These are phyloP conservation scores for Neogale vison DNA, from an alignment of 2,113 vertebrate genomes.

Conservation along the genomic window DNA sequence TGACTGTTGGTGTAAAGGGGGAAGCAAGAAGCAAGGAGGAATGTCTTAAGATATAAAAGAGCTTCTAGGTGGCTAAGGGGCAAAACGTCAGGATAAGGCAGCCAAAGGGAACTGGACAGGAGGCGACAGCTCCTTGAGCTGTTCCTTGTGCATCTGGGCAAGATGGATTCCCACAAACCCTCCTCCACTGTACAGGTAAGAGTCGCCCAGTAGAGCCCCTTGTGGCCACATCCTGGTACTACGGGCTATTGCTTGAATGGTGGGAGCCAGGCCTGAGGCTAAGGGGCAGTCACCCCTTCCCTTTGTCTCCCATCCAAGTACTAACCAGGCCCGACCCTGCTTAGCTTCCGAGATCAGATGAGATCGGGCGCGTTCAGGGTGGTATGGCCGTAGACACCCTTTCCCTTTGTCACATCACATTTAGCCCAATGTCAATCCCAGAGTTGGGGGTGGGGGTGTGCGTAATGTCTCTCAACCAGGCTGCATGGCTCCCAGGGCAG, in stretches of 20 bases:
- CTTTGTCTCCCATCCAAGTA: no score
- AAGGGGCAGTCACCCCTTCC: background rate
- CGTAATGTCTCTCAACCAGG: background rate
- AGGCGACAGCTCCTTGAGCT: rapidly evolving
- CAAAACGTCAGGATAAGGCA: background rate
- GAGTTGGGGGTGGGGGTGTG: background rate
- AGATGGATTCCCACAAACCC: background rate
- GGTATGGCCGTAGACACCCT: no score
- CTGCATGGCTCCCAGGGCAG: background rate
- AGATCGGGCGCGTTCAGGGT: no score
- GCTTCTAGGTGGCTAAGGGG: background rate
- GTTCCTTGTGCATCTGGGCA: no score
- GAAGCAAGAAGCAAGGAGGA: background rate
- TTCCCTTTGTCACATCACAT: background rate
- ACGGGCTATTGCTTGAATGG: background rate
- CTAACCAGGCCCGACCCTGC: no score
- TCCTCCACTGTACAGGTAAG: rapidly evolving
- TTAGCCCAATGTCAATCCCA: background rate
- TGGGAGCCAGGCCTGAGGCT: background rate
- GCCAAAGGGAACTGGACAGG: background rate
- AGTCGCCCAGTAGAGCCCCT: background rate
- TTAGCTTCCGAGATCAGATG: no score
- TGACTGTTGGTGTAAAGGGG: background rate
- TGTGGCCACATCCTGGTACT: slow-evolving; percentile 39
- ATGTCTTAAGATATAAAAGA: background rate